Evolutionary conservation across 2,113 vertebrate genomes (phyloP).

Genomic region (Macroglossus sobrinus): DNA sequence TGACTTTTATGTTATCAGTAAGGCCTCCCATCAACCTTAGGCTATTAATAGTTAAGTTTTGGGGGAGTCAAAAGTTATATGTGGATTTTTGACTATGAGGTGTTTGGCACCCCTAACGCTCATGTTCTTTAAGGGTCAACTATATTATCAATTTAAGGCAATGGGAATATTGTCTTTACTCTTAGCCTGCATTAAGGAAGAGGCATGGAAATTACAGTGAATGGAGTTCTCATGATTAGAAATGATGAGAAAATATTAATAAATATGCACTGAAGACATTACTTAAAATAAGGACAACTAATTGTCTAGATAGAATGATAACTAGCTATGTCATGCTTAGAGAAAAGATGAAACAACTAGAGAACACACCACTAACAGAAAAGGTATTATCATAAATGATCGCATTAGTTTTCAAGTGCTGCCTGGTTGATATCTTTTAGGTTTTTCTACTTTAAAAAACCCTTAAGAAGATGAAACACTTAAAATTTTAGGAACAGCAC

Average conservation of each 20-base stretch:
- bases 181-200: not conserved
- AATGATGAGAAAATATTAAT: not conserved
- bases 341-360: not conserved
- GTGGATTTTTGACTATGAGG: not conserved
- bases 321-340: not conserved
- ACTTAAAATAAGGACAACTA: not conserved
- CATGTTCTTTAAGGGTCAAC: not conserved
- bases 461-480: not conserved
- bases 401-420: not conserved
- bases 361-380: not conserved
- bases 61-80: not conserved
- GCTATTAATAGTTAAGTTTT: not conserved
- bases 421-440: not conserved
- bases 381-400: not conserved
- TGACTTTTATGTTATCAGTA: not conserved
- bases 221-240: not conserved
- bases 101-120: not conserved
- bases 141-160: not conserved
- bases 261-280: not conserved
- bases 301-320: not conserved
- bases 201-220: not conserved
- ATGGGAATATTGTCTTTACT: not conserved
- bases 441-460: conserved; percentile 55
- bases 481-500: not conserved
- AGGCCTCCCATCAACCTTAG: not conserved